Conservation (phyloP, 2,888 invertebrate species). For the Leptinotarsa juncta region DNA sequence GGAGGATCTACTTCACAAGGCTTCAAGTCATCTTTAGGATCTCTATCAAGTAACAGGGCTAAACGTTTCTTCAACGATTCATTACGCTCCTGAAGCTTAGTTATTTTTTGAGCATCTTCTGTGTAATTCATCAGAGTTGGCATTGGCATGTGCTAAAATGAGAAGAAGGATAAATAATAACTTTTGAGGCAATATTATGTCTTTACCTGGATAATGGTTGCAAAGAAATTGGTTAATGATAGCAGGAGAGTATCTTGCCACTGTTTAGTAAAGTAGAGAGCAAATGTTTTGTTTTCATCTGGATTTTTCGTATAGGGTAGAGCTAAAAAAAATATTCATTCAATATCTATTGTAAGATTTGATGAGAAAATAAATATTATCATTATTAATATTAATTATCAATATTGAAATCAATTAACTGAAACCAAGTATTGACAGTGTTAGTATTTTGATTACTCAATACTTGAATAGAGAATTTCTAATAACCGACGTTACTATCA, state of each 20-base stretch:
- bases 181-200: constrained; percentile 18
- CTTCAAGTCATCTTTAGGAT: constrained; percentile 67
- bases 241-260: constrained; percentile 96
- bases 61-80: constrained; percentile 74
- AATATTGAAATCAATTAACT: too few species aligned
- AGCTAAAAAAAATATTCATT: constrained; percentile 71
- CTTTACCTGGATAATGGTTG: constrained; percentile 82
- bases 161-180: constrained; percentile 1
- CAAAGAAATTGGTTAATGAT: constrained; percentile 92
- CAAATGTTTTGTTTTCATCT: constrained; percentile 89
- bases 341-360: too few species aligned
- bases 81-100: constrained; percentile 87
- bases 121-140: constrained; percentile 88
- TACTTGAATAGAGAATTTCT: too few species aligned
- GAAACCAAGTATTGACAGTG: too few species aligned
- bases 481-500: too few species aligned
- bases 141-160: constrained; percentile 82
- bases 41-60: constrained; percentile 67
- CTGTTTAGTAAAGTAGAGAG: constrained; percentile 88
- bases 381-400: too few species aligned
- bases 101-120: constrained; percentile 84
- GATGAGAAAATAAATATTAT: too few species aligned
- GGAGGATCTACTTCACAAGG: constrained; percentile 78
- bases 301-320: constrained; percentile 92
- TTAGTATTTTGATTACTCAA: too few species aligned